A percentile compares a stretch with the other conserved stretches of the same genome.
Conservation (phyloP, 1,140 invertebrate genomes). For the Cardiocondyla obscurior region DNA sequence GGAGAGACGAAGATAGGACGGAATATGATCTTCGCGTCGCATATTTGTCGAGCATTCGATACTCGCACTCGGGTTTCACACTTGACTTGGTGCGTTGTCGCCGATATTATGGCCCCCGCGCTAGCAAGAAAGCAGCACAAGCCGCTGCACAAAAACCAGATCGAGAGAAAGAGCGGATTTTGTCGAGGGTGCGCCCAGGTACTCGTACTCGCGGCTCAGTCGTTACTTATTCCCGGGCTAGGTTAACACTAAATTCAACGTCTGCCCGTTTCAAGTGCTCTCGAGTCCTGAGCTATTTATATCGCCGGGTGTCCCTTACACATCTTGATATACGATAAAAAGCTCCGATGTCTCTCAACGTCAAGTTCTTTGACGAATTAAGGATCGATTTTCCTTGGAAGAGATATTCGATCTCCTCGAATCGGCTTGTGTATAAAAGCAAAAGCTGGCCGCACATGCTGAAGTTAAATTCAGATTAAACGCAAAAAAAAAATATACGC, state of each 20-base stretch:
- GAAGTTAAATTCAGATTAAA: too few relatives aligned
- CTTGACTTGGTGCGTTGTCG: slow-evolving; percentile 31
- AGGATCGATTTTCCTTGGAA: background rate
- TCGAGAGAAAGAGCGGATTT: too few relatives aligned
- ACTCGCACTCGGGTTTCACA: slow-evolving; percentile 39
- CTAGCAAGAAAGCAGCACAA: background rate
- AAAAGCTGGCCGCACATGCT: background rate
- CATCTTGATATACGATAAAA: background rate
- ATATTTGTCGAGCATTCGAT: slow-evolving; percentile 42
- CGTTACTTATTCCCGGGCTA: background rate
- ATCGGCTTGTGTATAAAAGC: background rate
- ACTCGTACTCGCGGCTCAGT: slow-evolving; percentile 3
- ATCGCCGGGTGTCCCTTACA: background rate
- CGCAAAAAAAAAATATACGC: too few relatives aligned
- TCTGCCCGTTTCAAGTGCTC: background rate
- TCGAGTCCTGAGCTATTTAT: background rate
- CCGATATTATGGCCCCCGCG: background rate
- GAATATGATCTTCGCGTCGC: slow-evolving; percentile 23
- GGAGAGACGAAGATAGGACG: background rate
- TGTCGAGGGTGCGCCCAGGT: background rate
- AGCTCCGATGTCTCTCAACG: background rate
- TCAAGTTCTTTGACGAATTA: background rate
- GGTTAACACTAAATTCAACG: slow-evolving; percentile 12
- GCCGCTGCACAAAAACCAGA: background rate
- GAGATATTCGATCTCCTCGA: background rate